Base-by-base conservation (phyloP, 2,888 invertebrate genomes). In the Aphidius colemani region DNA sequence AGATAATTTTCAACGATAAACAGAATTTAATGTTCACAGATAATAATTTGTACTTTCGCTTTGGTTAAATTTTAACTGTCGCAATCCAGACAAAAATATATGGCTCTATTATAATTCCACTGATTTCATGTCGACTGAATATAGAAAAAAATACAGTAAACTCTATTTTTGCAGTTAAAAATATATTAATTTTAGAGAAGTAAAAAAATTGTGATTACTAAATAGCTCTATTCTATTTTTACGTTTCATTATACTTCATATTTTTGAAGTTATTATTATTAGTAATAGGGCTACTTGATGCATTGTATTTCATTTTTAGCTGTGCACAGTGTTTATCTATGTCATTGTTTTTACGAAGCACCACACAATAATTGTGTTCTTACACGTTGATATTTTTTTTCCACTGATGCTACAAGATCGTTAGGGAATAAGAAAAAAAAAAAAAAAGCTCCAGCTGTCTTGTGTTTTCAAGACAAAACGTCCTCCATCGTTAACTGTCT, bases 271-370 rank as follows among this genome's bases (percentile, higher is more conserved):
- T 30, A 30, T 30, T 30, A 75, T 74, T 74, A 72, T 74, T 72
- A n/a, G n/a, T n/a, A n/a, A n/a, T n/a, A n/a, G n/a, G n/a, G 65
- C 69, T 66, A 30, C 5, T 68, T 75, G 74, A 75, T 71, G 69
- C 71, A 73, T 74, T 71, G 30, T 30, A 30, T 30, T 30, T 30
- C 30, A 30, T 30, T 30, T 30, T 30, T 30, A 30, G 3, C 55
- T 51, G 61, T 67, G 66, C 65, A 44, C 61, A 44, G 60, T 63
- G 62, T 57, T 61, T 40, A 30, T 48, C 41, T 41, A 41, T 49
- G 48, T 30, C 30, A 30, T 30, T 30, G 0, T 30, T 30, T 30
- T 48, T 55, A 55, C 55, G 13, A 55, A 50, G 60, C 44, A 30
- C 39, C 41, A 59, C 41, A 59, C 61, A 58, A 46, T 11, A 56